A percentile compares a stretch with the other conserved stretches of the same genome.
These are phyloP conservation scores for Chrysolina haemoptera DNA, from an alignment of 2,888 invertebrate genomes.

Conservation along the genomic window DNA sequence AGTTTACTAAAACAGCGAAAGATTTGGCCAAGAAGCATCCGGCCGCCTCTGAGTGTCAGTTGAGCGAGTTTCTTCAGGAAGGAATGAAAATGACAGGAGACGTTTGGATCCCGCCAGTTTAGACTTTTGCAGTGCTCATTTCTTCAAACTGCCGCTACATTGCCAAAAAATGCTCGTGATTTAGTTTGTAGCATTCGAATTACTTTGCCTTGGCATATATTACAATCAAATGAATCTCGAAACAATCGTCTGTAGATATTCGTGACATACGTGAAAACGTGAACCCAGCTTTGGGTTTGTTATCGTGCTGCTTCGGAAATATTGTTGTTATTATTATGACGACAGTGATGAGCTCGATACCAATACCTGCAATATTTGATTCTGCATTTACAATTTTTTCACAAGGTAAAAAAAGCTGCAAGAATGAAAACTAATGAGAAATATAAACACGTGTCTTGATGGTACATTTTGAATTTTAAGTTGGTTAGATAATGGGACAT, in stretches of 20 bases:
- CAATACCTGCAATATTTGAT: too few relatives aligned
- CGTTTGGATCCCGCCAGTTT: constrained; percentile 73
- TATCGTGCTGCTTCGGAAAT: too few relatives aligned
- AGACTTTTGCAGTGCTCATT: constrained; percentile 42
- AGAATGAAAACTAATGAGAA: too few relatives aligned
- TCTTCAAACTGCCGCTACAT: constrained; percentile 35
- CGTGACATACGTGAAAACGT: not conserved
- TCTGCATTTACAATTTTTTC: too few relatives aligned
- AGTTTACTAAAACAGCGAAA: constrained; percentile 70
- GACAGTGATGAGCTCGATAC: too few relatives aligned
- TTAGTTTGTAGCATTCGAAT: constrained; percentile 1
- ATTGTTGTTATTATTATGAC: too few relatives aligned
- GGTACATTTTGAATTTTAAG: too few relatives aligned
- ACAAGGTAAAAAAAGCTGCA: too few relatives aligned
- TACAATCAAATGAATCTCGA: not conserved
- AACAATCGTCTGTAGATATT: not conserved
- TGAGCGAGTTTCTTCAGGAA: constrained; percentile 69
- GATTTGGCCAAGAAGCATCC: constrained; percentile 70
- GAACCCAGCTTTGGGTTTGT: not conserved
- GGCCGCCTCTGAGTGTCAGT: constrained; percentile 70
- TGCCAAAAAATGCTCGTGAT: constrained; percentile 35
- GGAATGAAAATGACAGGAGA: constrained; percentile 70
- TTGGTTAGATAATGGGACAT: too few relatives aligned
- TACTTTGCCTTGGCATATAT: not conserved
- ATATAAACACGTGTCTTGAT: too few relatives aligned